Conservation (phyloP, 2,888 invertebrate species). For the Volucella zonaria region DNA sequence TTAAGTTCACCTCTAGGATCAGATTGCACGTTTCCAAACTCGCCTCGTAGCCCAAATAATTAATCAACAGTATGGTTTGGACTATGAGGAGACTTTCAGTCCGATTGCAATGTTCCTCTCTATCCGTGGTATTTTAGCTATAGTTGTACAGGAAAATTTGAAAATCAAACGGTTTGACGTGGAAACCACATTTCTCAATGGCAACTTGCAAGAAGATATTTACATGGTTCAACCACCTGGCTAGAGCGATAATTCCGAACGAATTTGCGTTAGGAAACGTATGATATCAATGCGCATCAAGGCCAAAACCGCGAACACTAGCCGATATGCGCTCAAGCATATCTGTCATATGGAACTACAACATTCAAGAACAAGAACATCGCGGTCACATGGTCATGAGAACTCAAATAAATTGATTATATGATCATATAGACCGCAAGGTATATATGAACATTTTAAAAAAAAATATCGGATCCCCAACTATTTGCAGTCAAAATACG, state of each 20-base stretch:
- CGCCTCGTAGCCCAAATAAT: background rate
- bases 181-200: background rate
- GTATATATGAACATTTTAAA: no score
- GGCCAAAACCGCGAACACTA: no score
- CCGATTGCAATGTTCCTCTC: background rate
- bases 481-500: no score
- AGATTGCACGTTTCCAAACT: background rate
- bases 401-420: no score
- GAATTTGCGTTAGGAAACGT: no score
- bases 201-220: background rate
- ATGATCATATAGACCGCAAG: no score
- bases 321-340: no score
- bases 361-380: no score
- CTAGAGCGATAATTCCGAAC: background rate
- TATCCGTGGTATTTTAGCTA: background rate
- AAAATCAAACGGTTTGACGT: slow-evolving; percentile 3
- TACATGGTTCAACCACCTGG: slow-evolving; percentile 17
- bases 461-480: no score
- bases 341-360: no score
- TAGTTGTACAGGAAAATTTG: background rate
- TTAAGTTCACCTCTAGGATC: background rate
- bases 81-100: background rate
- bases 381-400: no score
- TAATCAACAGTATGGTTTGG: slow-evolving; percentile 1
- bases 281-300: no score